Conservation (phyloP, 1,140 invertebrate genomes). For the Lepeophtheirus salmonis region DNA sequence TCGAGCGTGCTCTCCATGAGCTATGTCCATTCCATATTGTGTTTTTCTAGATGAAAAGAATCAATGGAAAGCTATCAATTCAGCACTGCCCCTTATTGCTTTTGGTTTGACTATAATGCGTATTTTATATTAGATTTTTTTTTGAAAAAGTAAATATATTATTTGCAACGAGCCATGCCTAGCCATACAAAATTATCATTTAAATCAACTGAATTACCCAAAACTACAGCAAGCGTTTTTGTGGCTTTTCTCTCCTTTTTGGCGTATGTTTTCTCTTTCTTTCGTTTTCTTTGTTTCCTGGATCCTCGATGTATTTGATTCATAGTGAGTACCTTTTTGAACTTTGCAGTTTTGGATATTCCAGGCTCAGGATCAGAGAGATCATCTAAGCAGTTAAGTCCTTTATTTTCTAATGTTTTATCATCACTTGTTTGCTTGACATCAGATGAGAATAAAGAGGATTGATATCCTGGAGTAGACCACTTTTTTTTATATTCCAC, state of each 20-base stretch:
- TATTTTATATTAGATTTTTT: neutral
- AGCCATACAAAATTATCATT: too few species aligned
- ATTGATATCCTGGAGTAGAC: neutral
- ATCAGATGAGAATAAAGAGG: neutral
- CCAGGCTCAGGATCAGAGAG: neutral
- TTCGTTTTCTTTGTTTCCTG: constrained; percentile 70
- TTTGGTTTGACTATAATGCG: neutral
- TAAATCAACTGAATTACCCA: too few species aligned
- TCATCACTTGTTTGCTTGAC: neutral
- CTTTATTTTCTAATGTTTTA: too few species aligned
- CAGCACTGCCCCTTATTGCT: too few species aligned
- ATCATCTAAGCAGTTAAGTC: too few species aligned
- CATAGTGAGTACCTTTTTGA: constrained; percentile 56
- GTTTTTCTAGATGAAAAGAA: too few species aligned
- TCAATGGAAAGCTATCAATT: too few species aligned
- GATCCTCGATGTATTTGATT: constrained; percentile 18
- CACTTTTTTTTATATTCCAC: neutral
- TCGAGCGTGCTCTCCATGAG: too few species aligned
- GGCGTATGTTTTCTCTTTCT: constrained; percentile 78
- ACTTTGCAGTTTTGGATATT: neutral
- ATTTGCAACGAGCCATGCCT: too few species aligned
- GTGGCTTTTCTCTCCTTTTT: constrained; percentile 96
- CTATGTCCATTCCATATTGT: too few species aligned
- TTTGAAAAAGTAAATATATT: neutral
- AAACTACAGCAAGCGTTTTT: constrained; percentile 92